These are phyloP conservation scores for Coelinius sp. DNA, from an alignment of 2,888 invertebrate genomes.

Conservation along the genomic window DNA sequence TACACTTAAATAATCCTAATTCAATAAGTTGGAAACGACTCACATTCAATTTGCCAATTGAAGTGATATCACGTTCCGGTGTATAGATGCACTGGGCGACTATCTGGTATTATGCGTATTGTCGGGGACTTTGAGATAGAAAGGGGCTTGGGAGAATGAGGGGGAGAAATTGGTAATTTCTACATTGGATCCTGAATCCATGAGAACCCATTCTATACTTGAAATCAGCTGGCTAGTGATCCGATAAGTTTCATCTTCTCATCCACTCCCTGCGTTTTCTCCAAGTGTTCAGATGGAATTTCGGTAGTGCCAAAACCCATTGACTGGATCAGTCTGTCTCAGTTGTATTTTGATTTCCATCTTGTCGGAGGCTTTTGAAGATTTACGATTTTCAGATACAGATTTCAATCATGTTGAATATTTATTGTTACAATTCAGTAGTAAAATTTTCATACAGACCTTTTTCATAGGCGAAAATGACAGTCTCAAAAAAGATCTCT, in stretches of 20 bases:
- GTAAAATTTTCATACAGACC: too few species aligned
- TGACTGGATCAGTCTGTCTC: slow-evolving; percentile 1
- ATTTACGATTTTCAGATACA: background rate
- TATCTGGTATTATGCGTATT: slow-evolving; percentile 7
- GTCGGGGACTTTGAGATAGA: slow-evolving; percentile 1
- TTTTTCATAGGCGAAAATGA: too few species aligned
- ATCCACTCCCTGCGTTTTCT: background rate
- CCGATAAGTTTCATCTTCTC: slow-evolving; percentile 19
- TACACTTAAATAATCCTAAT: background rate
- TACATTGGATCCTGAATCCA: background rate
- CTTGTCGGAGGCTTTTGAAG: background rate
- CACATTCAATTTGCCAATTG: background rate
- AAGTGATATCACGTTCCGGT: background rate
- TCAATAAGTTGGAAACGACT: background rate
- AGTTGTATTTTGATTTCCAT: slow-evolving; percentile 11
- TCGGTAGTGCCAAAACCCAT: slow-evolving; percentile 5
- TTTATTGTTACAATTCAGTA: too few species aligned
- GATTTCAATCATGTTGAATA: too few species aligned
- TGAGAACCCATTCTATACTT: background rate
- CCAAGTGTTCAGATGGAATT: slow-evolving; percentile 11
- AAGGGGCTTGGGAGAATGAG: background rate
- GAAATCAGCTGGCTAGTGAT: slow-evolving; percentile 10
- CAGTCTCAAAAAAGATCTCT: too few species aligned
- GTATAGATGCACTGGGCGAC: background rate
- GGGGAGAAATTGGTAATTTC: background rate